Conservation (phyloP, 2,113 vertebrate genomes). For the Protobothrops flavoviridis region DNA sequence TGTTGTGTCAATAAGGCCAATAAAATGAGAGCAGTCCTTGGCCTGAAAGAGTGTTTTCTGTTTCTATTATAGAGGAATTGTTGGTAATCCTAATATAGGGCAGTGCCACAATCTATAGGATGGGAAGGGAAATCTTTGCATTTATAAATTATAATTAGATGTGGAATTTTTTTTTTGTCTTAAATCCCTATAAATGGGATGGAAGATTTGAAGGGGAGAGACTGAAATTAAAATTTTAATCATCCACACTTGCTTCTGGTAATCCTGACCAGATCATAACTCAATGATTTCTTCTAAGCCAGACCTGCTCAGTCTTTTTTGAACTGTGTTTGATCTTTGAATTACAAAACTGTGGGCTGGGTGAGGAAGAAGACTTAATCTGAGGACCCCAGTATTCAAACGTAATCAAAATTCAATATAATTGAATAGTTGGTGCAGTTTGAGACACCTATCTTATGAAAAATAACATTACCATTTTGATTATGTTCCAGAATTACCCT, state of each 20-base stretch:
- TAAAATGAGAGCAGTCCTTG: background rate
- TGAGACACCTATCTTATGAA: background rate
- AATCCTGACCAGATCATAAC: background rate
- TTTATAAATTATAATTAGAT: background rate
- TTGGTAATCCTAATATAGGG: background rate
- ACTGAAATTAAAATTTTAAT: background rate
- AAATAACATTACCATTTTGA: background rate
- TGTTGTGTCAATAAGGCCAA: background rate
- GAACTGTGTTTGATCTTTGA: background rate
- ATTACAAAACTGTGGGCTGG: background rate
- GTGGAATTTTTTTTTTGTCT: background rate
- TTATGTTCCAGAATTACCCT: background rate
- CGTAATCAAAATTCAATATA: background rate
- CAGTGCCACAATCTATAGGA: background rate
- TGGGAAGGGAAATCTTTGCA: background rate
- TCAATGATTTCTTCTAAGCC: background rate
- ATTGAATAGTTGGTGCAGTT: background rate
- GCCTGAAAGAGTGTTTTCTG: background rate
- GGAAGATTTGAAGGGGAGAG: background rate
- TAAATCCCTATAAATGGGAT: background rate
- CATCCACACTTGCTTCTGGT: background rate
- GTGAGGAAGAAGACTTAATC: background rate
- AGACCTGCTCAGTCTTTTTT: background rate
- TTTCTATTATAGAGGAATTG: background rate
- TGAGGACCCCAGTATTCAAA: background rate